These are phyloP conservation scores for Prosapia bicincta DNA, from an alignment of 2,888 invertebrate genomes.

Conservation along the genomic window DNA sequence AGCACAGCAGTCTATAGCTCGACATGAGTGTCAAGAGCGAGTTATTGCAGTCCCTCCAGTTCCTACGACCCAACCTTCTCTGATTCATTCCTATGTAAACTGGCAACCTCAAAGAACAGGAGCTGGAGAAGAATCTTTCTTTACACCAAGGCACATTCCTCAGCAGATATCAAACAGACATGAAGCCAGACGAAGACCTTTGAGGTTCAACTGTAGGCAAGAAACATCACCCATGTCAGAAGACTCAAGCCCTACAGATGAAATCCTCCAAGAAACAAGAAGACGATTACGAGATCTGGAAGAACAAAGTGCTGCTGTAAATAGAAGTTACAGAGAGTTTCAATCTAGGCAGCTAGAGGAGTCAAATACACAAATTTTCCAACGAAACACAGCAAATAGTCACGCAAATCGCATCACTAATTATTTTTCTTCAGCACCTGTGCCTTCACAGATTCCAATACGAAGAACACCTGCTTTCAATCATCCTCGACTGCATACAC, in stretches of 20 bases:
- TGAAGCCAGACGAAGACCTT: conserved; percentile 8
- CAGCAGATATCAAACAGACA: conserved; percentile 4
- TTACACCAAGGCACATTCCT: conserved; percentile 3
- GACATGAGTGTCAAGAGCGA: conserved; percentile 5
- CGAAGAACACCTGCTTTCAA: not conserved
- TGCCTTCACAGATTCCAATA: not conserved
- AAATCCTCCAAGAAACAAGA: conserved; percentile 53
- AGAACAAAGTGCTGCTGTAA: conserved; percentile 58
- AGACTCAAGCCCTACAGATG: conserved; percentile 48
- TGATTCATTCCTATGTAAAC: conserved; percentile 5
- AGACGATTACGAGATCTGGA: conserved; percentile 53
- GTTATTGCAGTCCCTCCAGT: not conserved
- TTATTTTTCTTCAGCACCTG: not conserved
- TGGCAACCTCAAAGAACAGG: conserved; percentile 6
- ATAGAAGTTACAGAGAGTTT: conserved; percentile 52
- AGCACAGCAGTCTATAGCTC: conserved; percentile 10
- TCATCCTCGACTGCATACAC: not conserved
- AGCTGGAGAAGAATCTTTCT: conserved; percentile 18
- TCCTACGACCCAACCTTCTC: not conserved
- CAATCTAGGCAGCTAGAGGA: conserved; percentile 7
- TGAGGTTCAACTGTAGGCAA: conserved; percentile 37
- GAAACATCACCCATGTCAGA: conserved; percentile 34
- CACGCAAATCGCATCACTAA: not conserved
- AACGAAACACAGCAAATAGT: not conserved
- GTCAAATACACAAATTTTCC: not conserved